Evolutionary conservation across 2,797 vertebrate species (phyloP).

Genomic region (Buceros bicornis): DNA sequence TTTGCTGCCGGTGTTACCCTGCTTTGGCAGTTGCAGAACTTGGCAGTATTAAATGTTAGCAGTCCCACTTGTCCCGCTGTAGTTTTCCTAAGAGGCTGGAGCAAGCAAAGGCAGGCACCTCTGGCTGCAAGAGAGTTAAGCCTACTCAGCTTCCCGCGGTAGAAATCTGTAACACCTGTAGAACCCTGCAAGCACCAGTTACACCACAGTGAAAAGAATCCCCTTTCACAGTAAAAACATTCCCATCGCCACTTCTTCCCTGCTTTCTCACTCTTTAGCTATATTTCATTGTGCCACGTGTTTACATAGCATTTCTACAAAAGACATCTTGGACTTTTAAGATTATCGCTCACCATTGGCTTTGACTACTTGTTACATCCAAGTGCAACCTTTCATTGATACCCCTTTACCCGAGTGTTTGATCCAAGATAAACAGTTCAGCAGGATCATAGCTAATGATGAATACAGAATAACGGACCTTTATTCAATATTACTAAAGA

Average conservation of each 20-base stretch:
- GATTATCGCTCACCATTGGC: background rate
- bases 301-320: background rate
- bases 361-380: background rate
- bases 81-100: background rate
- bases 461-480: background rate
- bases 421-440: background rate
- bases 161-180: background rate
- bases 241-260: background rate
- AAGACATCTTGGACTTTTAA: background rate
- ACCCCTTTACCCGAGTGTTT: background rate
- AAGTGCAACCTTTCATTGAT: background rate
- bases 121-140: background rate
- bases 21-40: background rate
- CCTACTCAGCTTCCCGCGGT: background rate
- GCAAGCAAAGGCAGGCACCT: background rate
- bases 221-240: background rate
- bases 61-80: background rate
- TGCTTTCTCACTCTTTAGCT: background rate
- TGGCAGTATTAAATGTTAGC: background rate
- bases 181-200: background rate
- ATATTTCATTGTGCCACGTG: background rate
- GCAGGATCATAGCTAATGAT: background rate
- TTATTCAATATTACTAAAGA: background rate
- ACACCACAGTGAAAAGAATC: background rate
- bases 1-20: background rate